Evolutionary conservation across 2,888 invertebrate species (phyloP), one percentile per base, ranked within the genome.

Genomic region (Erebia palarica): DNA sequence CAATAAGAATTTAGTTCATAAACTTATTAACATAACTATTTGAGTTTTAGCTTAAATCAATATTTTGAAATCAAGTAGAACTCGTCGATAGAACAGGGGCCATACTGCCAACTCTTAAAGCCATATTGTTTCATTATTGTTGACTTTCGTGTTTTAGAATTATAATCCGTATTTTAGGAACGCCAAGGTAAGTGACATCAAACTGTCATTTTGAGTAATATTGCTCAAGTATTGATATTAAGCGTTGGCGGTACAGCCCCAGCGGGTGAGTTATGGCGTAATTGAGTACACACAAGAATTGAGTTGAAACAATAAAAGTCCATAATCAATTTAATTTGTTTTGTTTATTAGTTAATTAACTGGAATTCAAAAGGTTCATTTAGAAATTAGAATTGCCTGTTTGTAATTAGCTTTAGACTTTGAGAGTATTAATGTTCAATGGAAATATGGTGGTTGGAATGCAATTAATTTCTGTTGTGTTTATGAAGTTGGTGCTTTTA

Each of bases 291-390:
- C 18, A 13, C 27, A 44, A 44, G 18, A 18, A 66, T 55, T 42
- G 36, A 27, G 53, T 65, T 59, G 60, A 42, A 57, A 64, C 21
- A 66, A 66, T 49, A 68, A 72, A 65, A 64, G 66, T 47, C 67
- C 21, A n/a, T 27, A 66, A 42, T 68, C 53, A 65, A 67, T 68
- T 70, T 18, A 65, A 59, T 73, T 59, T 70, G 51, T 58, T 67
- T 65, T 67, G 70, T 65, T 73, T 68, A 73, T 73, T 70, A 51
- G 57, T 65, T 65, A 64, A 67, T 67, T 68, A 71, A 58, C 47
- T 53, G 53, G 13, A 18, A 27, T 58, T 66, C 65, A 51, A 51
- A 36, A 64, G 68, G 16, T 59, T 73, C 58, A 70, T 68, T 70
- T 65, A 60, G 47, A 69, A 67, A 67, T 73, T 65, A 60, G 55